Base-by-base conservation (phyloP, 2,113 vertebrate species). In the Gallinago paraguaiae region DNA sequence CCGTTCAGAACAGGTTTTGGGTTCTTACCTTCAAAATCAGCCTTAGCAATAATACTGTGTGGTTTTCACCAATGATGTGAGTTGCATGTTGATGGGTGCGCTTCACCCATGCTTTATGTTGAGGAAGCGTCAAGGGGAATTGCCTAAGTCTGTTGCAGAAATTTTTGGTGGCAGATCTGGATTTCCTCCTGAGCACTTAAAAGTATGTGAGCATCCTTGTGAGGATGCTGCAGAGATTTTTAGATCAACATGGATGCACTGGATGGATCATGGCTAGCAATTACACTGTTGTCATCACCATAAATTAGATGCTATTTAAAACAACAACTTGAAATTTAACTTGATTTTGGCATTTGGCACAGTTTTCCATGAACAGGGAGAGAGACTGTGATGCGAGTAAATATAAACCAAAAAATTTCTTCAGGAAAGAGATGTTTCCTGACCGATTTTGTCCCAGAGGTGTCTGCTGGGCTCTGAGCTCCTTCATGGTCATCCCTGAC, bases 1-100 rank as follows among this genome's bases (percentile, higher is more conserved):
- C 20, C 0, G 0, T 17, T 19, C 13, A 17, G 33, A 28, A n/a
- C 53, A 60, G 48, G 4, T 35, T 13, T 39, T 15, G n/a, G 8
- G 18, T n/a, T 23, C 6, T 68, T 50, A 4, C 17, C 31, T 79
- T 60, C 22, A 13, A 7, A 10, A 10, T 20, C 46, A 48, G 1
- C 56, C 51, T 57, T 24, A 11, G 51, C 16, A 53, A 17, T 28
- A 53, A 27, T 10, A 16, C 51, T 53, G 28, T 53, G 28, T 50
- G 48, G 18, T 50, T 51, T 27, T 53, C 51, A 53, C 27, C 51
- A 28, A 10, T 53, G 51, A 28, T 27, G 17, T 53, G 8, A 53
- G 51, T 28, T 53, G 51, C 51, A 28, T 28, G 25, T 53, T 28
- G 28, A 53, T 28, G 51, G 51, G 51, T 53, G 25, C 7, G 13